These are phyloP conservation scores for Aphis craccivora DNA, from an alignment of 1,140 invertebrate species.

Conservation along the genomic window DNA sequence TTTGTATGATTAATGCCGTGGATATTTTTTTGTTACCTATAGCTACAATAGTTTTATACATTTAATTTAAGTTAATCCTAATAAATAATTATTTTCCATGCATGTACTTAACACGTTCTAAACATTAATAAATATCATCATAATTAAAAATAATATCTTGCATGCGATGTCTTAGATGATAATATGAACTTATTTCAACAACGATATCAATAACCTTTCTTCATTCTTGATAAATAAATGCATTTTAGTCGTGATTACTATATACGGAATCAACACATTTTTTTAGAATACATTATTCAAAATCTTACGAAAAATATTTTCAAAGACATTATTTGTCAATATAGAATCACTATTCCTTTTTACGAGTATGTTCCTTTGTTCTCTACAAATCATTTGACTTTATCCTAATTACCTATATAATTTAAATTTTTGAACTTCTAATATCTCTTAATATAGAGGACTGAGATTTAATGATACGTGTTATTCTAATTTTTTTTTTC, in stretches of 20 bases:
- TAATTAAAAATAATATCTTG: not conserved
- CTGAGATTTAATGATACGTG: too few relatives aligned
- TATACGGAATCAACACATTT: not conserved
- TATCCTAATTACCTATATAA: not conserved
- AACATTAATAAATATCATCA: not conserved
- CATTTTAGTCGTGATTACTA: not conserved
- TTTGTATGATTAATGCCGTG: not conserved
- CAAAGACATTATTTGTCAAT: not conserved
- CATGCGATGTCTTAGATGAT: not conserved
- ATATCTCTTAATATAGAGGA: not conserved
- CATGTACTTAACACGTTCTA: not conserved
- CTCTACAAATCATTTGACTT: not conserved
- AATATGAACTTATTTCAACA: not conserved
- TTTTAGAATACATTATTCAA: not conserved
- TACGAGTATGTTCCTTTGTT: not conserved
- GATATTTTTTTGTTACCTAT: not conserved
- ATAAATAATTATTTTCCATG: not conserved
- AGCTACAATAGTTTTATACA: not conserved
- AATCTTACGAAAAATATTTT: not conserved
- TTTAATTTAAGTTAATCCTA: not conserved
- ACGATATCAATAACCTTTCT: not conserved
- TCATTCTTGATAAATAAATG: not conserved
- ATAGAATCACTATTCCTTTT: not conserved
- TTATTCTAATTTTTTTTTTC: too few relatives aligned
- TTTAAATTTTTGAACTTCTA: not conserved